A percentile compares a stretch with the other conserved stretches of the same genome.
Conservation (phyloP, 2,797 vertebrate genomes). For the Pristis pectinata region DNA sequence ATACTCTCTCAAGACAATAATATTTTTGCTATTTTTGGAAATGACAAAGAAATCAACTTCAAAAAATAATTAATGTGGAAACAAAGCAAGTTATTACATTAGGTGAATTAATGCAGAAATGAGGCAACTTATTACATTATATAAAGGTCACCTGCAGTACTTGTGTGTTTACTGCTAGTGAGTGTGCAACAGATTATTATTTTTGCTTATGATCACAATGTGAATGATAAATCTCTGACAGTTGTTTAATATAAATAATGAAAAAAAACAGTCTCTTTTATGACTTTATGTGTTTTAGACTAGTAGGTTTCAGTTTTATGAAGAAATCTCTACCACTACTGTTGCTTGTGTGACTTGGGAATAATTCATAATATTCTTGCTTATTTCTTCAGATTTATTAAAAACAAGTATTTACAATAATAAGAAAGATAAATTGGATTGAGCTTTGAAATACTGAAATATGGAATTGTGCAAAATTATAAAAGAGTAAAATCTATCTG, state of each 20-base stretch:
- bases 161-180: constrained; percentile 15
- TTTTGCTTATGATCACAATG: neutral
- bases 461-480: neutral
- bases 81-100: neutral
- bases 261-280: neutral
- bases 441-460: neutral
- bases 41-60: neutral
- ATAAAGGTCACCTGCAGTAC: neutral
- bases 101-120: neutral
- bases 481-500: neutral
- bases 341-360: neutral
- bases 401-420: neutral
- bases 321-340: neutral
- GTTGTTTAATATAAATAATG: neutral
- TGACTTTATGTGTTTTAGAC: neutral
- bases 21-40: neutral
- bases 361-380: neutral
- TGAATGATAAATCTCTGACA: neutral
- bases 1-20: neutral
- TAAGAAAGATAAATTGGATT: neutral
- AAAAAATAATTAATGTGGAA: neutral
- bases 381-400: neutral
- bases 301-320: neutral
- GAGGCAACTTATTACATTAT: neutral
- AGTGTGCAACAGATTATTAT: neutral